Conservation (phyloP, 2,113 vertebrate genomes). For the Chelonoidis abingdonii region DNA sequence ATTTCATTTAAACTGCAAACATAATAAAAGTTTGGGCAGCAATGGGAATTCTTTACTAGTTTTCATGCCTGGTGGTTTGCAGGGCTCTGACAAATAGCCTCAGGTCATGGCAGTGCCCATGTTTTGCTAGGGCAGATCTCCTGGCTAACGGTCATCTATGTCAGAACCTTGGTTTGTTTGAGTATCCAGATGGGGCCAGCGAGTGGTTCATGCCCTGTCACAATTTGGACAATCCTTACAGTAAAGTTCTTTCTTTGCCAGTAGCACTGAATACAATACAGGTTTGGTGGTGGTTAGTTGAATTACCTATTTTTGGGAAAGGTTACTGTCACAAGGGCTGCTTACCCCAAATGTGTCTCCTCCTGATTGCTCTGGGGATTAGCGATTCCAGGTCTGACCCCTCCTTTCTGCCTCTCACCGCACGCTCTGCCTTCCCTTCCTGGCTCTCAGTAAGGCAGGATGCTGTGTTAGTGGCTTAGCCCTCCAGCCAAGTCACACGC, state of each 20-base stretch:
- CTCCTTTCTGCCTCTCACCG: neutral
- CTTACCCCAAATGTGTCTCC: neutral
- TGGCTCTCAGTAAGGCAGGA: neutral
- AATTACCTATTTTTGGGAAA: neutral
- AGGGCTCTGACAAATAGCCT: neutral
- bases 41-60: neutral
- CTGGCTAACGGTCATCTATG: neutral
- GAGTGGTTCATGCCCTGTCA: neutral
- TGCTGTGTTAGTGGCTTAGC: neutral
- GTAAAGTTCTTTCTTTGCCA: too few species aligned
- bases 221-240: neutral
- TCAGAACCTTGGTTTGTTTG: neutral
- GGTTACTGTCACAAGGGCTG: neutral
- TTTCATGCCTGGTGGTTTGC: neutral
- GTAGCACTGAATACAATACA: too few species aligned
- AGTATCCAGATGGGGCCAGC: neutral
- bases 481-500: neutral
- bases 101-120: neutral
- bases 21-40: neutral
- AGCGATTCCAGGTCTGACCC: neutral
- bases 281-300: accelerated
- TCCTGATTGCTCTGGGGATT: neutral
- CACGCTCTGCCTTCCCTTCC: neutral
- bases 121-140: neutral
- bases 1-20: neutral